Base-by-base conservation (phyloP, 1,140 invertebrate species). In the Sipha flava region DNA sequence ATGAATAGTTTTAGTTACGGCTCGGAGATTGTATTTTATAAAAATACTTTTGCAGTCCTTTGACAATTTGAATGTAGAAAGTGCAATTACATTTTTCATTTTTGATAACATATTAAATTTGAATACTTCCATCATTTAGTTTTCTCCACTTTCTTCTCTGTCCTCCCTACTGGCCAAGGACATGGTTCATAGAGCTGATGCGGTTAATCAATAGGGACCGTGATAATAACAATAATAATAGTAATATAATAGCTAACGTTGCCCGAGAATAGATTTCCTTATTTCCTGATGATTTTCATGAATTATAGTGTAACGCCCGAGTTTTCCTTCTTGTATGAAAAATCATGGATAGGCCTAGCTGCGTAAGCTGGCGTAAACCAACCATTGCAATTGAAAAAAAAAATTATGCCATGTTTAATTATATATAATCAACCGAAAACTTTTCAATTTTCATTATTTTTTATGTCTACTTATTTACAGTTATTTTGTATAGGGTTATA, bases 91-190 rank as follows among this genome's bases (percentile, higher is more conserved):
- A 31, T 45, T 49, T 31, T 23, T 43, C 7, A 66, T 40, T 43
- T 66, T 66, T 43, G 34, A 40, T 57, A 77, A 57, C 26, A 37
- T 75, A 21, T 34, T 75, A 23, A 18, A 21, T 37, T 43, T 21
- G 21, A 37, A 37, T 54, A 34, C 54, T 75, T 75, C 18, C 10
- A 18, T 34, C 29, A 29, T 16, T 31, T 75, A 37, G 59, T 77
- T 77, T 77, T 77, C 73, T 57, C 47, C 73, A 23, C 73, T 77
- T 77, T 77, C 73, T 77, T 77, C 54, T 54, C 1, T 16, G n/a
- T 9, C 5, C 52, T 47, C 21, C 31, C 21, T 2, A 16, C 23
- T 57, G 34, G 52, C 40, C 73, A 23, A 77, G 49, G 73, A 75
- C 34, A 59, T 59, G 47, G 49, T 77, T 59, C 73, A 77, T 77